phyloP scores from a whole-genome alignment of 2,888 invertebrate species.

The Cryptus viduatorius region DNA sequence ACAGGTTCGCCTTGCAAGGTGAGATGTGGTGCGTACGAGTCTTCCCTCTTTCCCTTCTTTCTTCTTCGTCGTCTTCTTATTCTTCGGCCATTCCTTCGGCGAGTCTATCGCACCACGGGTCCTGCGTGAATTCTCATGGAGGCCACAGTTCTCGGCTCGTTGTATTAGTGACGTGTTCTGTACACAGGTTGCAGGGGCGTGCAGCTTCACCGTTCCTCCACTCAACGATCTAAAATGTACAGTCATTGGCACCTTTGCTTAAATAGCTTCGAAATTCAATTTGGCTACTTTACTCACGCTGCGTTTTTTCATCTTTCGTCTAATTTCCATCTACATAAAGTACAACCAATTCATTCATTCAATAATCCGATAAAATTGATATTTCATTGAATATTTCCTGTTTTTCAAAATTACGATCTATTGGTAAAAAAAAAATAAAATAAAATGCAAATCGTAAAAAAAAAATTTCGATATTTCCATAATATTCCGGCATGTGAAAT shows the following conservation, averaged over 20 bases:
- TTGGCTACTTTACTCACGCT: background rate
- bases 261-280: background rate
- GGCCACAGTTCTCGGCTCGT: slow-evolving; percentile 7
- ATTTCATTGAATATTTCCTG: background rate
- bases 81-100: slow-evolving; percentile 47
- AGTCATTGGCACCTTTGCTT: slow-evolving; percentile 3
- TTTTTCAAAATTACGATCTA: no score
- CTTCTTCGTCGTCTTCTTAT: slow-evolving; percentile 49
- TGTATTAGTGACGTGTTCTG: slow-evolving; percentile 4
- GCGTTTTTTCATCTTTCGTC: background rate
- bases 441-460: no score
- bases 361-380: background rate
- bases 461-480: no score
- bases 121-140: slow-evolving; percentile 60
- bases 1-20: slow-evolving; percentile 83
- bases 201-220: background rate
- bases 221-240: background rate
- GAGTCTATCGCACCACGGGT: slow-evolving; percentile 49
- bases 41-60: slow-evolving; percentile 58
- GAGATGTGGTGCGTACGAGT: slow-evolving; percentile 75
- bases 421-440: no score
- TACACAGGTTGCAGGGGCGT: background rate
- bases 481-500: no score
- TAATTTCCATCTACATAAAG: background rate
- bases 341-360: background rate